Base-by-base conservation (phyloP, 2,888 invertebrate genomes). In the Plusia festucae region DNA sequence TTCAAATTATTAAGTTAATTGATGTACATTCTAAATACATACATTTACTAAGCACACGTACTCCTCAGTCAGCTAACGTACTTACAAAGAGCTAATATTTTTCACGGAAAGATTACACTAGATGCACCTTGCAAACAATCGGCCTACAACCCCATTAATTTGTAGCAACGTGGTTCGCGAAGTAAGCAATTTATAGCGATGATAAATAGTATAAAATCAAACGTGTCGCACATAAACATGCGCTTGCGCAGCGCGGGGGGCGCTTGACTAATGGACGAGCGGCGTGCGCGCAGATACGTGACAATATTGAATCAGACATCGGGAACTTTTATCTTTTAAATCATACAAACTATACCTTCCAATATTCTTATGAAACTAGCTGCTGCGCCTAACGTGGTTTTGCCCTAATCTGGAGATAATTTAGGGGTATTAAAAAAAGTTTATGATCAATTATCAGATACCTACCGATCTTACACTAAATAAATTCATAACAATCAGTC, bases 151-250 rank as follows among this genome's bases (percentile, higher is more conserved):
- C 73, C 64, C 70, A 76, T 70, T 46, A 68, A 76, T 80, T 73
- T 70, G 54, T 61, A 65, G 40, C 51, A 72, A 60, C 65, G n/a
- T 77, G 67, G 74, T 78, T 69, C 60, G 70, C 70, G 62, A 72
- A 56, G 57, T 65, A 46, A 34, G 46, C 56, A 72, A 76, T 74
- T 76, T 81, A 79, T 70, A 76, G 58, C 51, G 54, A 72, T 81
- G 78, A 78, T 76, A 80, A 80, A 78, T 78, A 69, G 66, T 76
- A 78, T 76, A 72, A 72, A 83, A 91, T 90, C 88, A 90, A 87
- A 88, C 90, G 86, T 88, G 88, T 84, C 76, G 79, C 66, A 77
- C 79, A 87, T 88, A 89, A 89, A 90, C 81, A 82, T 86, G 86
- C 87, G 86, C 84, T 83, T 74, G 87, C 76, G 88, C 84, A 76